phyloP scores from a whole-genome alignment of 2,113 vertebrate species.

The Carassius auratus region DNA sequence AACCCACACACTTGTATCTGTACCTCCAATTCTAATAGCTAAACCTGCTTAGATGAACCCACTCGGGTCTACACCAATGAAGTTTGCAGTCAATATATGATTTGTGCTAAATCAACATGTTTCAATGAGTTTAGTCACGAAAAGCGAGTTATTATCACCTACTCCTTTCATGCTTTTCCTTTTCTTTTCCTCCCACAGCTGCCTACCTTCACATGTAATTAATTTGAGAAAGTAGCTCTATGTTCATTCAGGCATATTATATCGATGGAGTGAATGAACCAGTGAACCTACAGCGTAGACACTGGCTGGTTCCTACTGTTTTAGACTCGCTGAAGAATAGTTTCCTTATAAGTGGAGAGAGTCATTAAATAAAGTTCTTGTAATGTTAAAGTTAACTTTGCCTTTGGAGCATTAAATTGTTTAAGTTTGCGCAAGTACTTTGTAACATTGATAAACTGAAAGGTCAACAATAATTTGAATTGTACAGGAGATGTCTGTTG shows the following conservation, averaged over 20 bases:
- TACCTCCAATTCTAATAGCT: neutral
- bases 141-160: slow-evolving; percentile 2
- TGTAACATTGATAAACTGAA: neutral
- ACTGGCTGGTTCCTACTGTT: neutral
- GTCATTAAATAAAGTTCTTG: neutral
- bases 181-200: slow-evolving; percentile 24
- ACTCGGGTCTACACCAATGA: neutral
- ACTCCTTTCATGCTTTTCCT: neutral
- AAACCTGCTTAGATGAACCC: neutral
- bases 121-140: slow-evolving; percentile 12
- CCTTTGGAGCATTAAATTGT: neutral
- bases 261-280: neutral
- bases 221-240: slow-evolving; percentile 4
- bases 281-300: neutral
- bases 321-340: neutral
- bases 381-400: neutral
- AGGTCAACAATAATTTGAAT: neutral
- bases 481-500: neutral
- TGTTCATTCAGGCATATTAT: slow-evolving; percentile 4
- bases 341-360: neutral
- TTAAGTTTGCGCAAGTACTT: neutral
- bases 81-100: neutral
- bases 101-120: neutral
- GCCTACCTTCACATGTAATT: slow-evolving; percentile 31
- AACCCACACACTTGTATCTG: neutral